Base-by-base conservation (phyloP, 2,797 vertebrate genomes). In the Pygocentrus nattereri region DNA sequence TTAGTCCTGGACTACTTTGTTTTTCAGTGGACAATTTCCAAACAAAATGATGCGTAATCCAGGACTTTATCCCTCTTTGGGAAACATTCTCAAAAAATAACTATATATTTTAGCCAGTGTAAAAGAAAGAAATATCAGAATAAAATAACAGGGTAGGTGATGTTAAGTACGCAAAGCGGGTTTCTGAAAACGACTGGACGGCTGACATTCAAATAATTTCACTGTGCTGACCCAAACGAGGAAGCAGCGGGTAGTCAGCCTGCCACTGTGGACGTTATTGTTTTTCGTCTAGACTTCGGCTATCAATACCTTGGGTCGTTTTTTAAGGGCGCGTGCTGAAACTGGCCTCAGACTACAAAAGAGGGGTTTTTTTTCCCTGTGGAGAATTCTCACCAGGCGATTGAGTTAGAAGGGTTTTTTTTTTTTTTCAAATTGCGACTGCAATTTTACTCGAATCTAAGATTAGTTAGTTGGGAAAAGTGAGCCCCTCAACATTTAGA, bases 241-340 rank as follows among this genome's bases (percentile, higher is more conserved):
- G 30, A 44, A 74, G 72, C 52, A 74, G 72, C 52, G 41, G 52
- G 72, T 23, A 70, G 41, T 38, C 23, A 44, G 41, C 0, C 23
- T 4, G 44, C 47, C 68, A 44, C 58, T 58, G 18, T 58, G 31
- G 54, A 59, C 54, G 23, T 25, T 34, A 64, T 23, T 49, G 31
- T 75, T 69, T 54, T 62, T 30, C 2, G 74, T 73, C 74, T 44
- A 65, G 74, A 56, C 74, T 30, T 15, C 23, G 41, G 47, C 67
- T 56, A 70, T 82, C 74, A 31, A 77, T 82, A 77, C 13, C 31
- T 65, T 21, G 19, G 74, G 30, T 73, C 75, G 58, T 73, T 82
- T 56, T 34, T 30, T 31, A 64, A 54, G 49, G 19, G 74, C 34
- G 5, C 8, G 10, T 15, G 49, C 49, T 64, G 61, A 82, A 72